Percentiles rank a stretch among this genome's conserved stretches.
phyloP scores from a whole-genome alignment of 1,140 invertebrate genomes.

The Tyrophagus putrescentiae region DNA sequence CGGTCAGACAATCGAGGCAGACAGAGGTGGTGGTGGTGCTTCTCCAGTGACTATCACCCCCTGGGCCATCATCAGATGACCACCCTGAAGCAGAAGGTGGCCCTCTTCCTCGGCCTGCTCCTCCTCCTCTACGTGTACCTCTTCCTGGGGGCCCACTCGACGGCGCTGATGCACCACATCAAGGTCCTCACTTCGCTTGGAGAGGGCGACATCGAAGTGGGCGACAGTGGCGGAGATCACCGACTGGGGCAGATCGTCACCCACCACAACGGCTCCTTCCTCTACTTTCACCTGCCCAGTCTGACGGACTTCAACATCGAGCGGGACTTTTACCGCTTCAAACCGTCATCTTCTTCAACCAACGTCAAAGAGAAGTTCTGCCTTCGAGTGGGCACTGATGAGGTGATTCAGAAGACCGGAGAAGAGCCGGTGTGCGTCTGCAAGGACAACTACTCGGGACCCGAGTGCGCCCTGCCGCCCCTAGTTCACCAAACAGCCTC shows the following conservation, averaged over 20 bases:
- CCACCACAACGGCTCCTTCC: neutral
- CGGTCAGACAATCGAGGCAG: too few relatives aligned
- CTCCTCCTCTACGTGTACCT: too few relatives aligned
- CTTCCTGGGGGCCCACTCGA: too few relatives aligned
- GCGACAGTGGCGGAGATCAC: neutral
- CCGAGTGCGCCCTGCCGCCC: neutral
- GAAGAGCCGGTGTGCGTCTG: neutral
- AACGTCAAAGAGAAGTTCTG: neutral
- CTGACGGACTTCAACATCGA: conserved; percentile 3
- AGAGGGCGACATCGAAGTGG: too few relatives aligned
- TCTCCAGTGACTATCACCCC: too few relatives aligned
- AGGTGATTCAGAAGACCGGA: neutral
- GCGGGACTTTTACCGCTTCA: neutral
- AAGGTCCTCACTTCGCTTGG: too few relatives aligned
- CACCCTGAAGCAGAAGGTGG: too few relatives aligned
- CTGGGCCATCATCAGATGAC: too few relatives aligned
- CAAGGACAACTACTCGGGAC: neutral
- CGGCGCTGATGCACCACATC: too few relatives aligned
- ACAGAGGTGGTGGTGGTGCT: too few relatives aligned
- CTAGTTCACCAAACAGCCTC: neutral
- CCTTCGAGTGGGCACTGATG: neutral
- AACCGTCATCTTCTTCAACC: neutral
- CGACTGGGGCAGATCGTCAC: neutral
- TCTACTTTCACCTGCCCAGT: neutral
- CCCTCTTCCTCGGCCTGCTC: too few relatives aligned